phyloP scores from a whole-genome alignment of 2,797 vertebrate species.

The Glyptemys insculpta region DNA sequence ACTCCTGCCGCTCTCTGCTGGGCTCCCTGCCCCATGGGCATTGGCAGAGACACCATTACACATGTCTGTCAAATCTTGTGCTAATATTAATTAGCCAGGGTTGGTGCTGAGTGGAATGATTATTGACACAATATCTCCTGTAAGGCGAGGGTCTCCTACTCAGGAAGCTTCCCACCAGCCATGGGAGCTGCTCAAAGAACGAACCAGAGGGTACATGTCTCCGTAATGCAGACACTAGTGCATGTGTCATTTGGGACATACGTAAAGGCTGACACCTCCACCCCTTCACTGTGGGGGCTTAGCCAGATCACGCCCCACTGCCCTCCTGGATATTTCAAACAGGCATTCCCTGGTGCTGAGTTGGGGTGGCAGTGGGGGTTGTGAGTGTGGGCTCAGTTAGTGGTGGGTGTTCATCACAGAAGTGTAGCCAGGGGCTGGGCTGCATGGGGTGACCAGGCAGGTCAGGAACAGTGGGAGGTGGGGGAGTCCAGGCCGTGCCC shows the following conservation, averaged over 20 bases:
- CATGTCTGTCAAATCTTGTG: not conserved
- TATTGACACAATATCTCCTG: not conserved
- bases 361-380: no score
- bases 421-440: not conserved
- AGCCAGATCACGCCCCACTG: not conserved
- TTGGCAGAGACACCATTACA: not conserved
- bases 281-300: not conserved
- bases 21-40: rapidly evolving
- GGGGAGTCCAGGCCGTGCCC: not conserved
- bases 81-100: not conserved
- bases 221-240: not conserved
- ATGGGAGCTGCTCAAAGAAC: not conserved
- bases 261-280: not conserved
- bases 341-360: not conserved
- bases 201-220: not conserved
- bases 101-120: not conserved
- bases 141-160: not conserved
- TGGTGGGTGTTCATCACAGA: not conserved
- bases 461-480: not conserved
- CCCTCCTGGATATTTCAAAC: not conserved
- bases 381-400: not conserved
- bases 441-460: not conserved
- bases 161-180: not conserved
- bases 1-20: not conserved
- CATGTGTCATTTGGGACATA: no score